Evolutionary conservation across 1,140 invertebrate species (phyloP), one percentile per base, ranked within the genome.

Genomic region (Tribolium madens): DNA sequence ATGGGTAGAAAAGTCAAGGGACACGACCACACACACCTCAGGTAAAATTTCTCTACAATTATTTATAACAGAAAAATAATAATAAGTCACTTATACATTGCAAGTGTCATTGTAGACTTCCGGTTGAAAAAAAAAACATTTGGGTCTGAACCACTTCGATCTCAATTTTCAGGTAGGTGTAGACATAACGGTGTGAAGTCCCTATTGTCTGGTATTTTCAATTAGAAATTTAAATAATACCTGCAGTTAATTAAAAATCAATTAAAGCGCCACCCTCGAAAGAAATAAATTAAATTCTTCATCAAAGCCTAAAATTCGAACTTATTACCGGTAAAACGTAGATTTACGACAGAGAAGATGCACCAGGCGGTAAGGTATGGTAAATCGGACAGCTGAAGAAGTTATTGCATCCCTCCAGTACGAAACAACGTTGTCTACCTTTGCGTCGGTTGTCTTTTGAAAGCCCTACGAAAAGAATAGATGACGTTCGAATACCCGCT

Each of bases 401-500:
- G 26, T 64, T 64, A 64, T 64, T 64, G 57, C 57, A 64, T 64
- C 57, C 57, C 57, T 64, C 57, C 26, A 6, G 21, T 64, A 31
- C 21, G 57, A 13, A 60, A 60, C 53, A 60, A 60, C 53, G 53
- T 60, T 60, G 53, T 60, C 53, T 60, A 60, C 53, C 53, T 60
- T 60, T 21, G 57, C 7, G 57, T 64, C 57, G 57, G 57, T 33
- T 64, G 57, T 64, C 57, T 64, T 64, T 64, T 64, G 21, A 64
- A 64, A 64, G 26, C 57, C 57, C 57, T 33, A 64, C 10, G 57
- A 64, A 33, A 64, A 64, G 57, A 64, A 64, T 64, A 64, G 57
- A 64, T 64, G 57, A 64, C 57, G 57, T 64, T 64, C 10, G 57
- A 64, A 64, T 14, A 12, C 57, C 57, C 57, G 21, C 21, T 33